These are phyloP conservation scores for Bombyx mandarina DNA, from an alignment of 1,140 invertebrate genomes.

Conservation along the genomic window DNA sequence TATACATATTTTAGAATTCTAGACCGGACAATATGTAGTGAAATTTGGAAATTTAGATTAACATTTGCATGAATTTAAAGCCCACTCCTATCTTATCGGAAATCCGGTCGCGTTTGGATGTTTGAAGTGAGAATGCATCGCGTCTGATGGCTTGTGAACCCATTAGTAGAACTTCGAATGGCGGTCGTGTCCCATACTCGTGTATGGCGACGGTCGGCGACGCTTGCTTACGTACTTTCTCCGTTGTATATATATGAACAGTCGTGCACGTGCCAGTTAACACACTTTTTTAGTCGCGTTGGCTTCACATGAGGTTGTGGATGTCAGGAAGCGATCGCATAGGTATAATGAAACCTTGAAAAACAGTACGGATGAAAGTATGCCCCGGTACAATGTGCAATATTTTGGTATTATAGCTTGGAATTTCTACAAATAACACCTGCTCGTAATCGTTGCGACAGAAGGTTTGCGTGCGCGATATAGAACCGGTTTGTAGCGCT, in stretches of 20 bases:
- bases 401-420: slow-evolving; percentile 22
- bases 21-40: too few species aligned
- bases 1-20: too few species aligned
- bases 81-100: slow-evolving; percentile 19
- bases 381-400: background rate
- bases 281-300: slow-evolving; percentile 40
- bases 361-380: too few species aligned
- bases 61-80: background rate
- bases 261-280: slow-evolving; percentile 43
- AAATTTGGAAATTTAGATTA: too few species aligned
- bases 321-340: background rate
- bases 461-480: slow-evolving; percentile 23
- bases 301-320: background rate
- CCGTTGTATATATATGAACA: slow-evolving; percentile 20
- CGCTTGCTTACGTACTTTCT: slow-evolving; percentile 43
- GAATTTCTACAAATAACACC: slow-evolving; percentile 49
- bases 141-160: slow-evolving; percentile 40
- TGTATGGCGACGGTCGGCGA: slow-evolving; percentile 1
- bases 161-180: slow-evolving; percentile 45
- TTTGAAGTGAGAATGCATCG: slow-evolving; percentile 37
- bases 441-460: slow-evolving; percentile 49
- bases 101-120: slow-evolving; percentile 37
- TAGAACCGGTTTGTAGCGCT: slow-evolving; percentile 24
- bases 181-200: slow-evolving; percentile 35
- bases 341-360: background rate